phyloP scores from a whole-genome alignment of 1,140 invertebrate genomes.

The Drosophila saltans region DNA sequence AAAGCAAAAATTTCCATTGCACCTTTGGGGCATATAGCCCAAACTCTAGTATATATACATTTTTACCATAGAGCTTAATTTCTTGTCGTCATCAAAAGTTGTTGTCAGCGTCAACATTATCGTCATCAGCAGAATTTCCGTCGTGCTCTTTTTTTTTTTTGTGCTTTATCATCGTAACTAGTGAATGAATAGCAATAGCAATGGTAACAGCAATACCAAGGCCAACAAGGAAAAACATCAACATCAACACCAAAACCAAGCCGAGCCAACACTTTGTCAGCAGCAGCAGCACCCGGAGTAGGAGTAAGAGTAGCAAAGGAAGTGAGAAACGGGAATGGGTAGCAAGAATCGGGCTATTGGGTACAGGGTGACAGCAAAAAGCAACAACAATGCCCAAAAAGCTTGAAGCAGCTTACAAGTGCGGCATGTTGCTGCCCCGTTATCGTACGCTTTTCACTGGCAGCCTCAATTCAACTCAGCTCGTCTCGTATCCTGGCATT shows the following conservation, averaged over 20 bases:
- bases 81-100: conserved; percentile 44
- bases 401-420: conserved; percentile 78
- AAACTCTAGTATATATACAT: conserved; percentile 9
- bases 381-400: conserved; percentile 64
- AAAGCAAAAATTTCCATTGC: conserved; percentile 61
- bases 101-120: conserved; percentile 73
- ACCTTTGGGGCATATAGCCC: conserved; percentile 34
- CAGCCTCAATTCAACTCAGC: conserved; percentile 25
- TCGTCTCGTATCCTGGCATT: background rate
- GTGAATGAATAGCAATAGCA: conserved; percentile 76
- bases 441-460: conserved; percentile 78
- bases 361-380: conserved; percentile 13
- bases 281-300: conserved; percentile 27
- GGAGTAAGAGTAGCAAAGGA: background rate
- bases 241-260: conserved; percentile 37
- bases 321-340: background rate
- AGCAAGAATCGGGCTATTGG: conserved; percentile 2
- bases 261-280: conserved; percentile 60
- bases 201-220: conserved; percentile 22
- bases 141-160: conserved; percentile 68
- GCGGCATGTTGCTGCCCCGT: conserved; percentile 76
- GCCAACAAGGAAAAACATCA: conserved; percentile 75
- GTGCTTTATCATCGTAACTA: conserved; percentile 79
- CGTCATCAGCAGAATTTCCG: conserved; percentile 81
- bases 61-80: conserved; percentile 55